A percentile compares a stretch with the other conserved stretches of the same genome.
Conservation (phyloP, 2,888 invertebrate species). For the Therioaphis trifolii region DNA sequence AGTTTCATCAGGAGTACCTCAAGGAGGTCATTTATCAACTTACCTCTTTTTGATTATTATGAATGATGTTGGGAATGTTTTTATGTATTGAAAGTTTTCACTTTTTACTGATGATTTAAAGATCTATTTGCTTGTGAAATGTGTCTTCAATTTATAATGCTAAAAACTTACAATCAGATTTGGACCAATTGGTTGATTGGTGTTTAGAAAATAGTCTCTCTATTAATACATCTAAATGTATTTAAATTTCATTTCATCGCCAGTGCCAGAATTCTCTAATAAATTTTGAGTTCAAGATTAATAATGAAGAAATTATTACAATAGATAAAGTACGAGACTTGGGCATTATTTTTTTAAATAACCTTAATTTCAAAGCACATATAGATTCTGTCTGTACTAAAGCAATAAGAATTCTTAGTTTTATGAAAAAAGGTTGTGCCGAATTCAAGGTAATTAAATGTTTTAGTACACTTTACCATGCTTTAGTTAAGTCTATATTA, state of each 20-base stretch:
- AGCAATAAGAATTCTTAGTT: too few relatives aligned
- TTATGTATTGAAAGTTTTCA: too few relatives aligned
- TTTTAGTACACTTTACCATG: neutral
- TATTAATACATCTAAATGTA: neutral
- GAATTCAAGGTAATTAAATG: too few relatives aligned
- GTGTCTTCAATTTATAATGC: neutral
- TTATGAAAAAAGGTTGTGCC: neutral
- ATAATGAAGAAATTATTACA: neutral
- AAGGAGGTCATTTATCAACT: too few relatives aligned
- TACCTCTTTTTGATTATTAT: too few relatives aligned
- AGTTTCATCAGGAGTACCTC: too few relatives aligned
- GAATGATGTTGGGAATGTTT: too few relatives aligned
- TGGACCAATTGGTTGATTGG: neutral
- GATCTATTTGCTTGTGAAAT: neutral
- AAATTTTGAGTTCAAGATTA: neutral
- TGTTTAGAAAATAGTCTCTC: too few relatives aligned
- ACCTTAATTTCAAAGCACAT: neutral
- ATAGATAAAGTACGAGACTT: neutral
- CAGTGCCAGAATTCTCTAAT: neutral
- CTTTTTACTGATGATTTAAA: neutral
- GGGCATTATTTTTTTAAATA: neutral
- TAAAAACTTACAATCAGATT: neutral
- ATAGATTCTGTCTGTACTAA: neutral
- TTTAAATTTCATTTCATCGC: neutral
- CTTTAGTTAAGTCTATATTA: neutral